Percentiles rank a stretch among this genome's conserved stretches.
phyloP scores from a whole-genome alignment of 2,113 vertebrate species.

The Accipiter cooperii region DNA sequence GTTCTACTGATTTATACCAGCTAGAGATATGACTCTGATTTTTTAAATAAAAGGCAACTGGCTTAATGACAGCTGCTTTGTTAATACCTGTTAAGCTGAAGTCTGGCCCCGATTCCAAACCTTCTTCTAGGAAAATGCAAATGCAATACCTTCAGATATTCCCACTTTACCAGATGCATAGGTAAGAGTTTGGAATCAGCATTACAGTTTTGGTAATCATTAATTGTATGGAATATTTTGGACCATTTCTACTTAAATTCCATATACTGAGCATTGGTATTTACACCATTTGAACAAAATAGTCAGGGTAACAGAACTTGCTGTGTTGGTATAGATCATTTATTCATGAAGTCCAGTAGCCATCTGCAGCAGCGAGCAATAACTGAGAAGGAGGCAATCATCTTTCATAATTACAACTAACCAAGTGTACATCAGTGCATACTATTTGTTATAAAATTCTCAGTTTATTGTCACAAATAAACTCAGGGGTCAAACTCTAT shows the following conservation, averaged over 20 bases:
- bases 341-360: constrained; percentile 28
- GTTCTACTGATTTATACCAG: background rate
- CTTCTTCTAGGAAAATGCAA: background rate
- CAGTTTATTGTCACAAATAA: constrained; percentile 18
- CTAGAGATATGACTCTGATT: background rate
- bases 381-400: constrained; percentile 2
- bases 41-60: background rate
- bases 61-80: background rate
- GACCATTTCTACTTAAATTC: background rate
- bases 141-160: background rate
- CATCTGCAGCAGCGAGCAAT: constrained; percentile 6
- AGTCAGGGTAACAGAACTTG: background rate
- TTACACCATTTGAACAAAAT: background rate
- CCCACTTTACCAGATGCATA: background rate
- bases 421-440: background rate
- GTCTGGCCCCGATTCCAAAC: background rate
- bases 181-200: background rate
- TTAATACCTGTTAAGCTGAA: background rate
- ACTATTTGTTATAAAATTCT: background rate
- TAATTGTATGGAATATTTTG: background rate
- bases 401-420: constrained; percentile 23
- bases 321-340: background rate
- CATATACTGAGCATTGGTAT: background rate
- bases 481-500: background rate
- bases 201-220: background rate